Evolutionary conservation across 2,113 vertebrate genomes (phyloP).

Genomic region (Eulemur macaco): DNA sequence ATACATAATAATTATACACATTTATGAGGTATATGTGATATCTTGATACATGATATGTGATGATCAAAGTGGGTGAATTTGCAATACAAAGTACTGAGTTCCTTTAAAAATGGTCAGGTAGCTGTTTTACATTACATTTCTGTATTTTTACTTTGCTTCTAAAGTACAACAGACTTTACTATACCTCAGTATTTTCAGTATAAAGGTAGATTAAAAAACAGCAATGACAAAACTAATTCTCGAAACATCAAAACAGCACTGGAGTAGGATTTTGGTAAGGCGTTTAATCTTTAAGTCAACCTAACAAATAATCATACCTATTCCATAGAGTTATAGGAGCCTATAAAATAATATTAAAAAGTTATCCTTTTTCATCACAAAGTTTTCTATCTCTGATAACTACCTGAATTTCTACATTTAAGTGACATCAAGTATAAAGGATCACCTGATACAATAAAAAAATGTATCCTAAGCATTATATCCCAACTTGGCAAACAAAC

Average conservation of each 20-base stretch:
- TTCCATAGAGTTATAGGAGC: background rate
- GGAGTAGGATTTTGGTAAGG: background rate
- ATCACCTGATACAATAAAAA: background rate
- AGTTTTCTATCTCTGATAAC: background rate
- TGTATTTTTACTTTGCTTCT: background rate
- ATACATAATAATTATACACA: background rate
- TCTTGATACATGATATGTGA: background rate
- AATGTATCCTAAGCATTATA: background rate
- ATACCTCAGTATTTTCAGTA: background rate
- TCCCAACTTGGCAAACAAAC: background rate
- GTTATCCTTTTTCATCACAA: background rate
- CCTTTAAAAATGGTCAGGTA: background rate
- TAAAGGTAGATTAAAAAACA: background rate
- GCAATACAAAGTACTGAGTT: background rate
- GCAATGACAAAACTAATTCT: background rate
- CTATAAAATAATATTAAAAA: background rate
- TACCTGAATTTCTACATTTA: background rate
- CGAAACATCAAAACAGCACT: background rate
- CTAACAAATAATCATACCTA: constrained; percentile 9
- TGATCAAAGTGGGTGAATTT: background rate
- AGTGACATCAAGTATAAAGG: background rate
- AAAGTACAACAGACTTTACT: background rate
- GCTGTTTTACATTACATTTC: background rate
- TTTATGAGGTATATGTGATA: background rate
- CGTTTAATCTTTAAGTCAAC: background rate